A percentile compares a stretch with the other conserved stretches of the same genome.
Evolutionary conservation across 2,797 vertebrate genomes (phyloP).

Genomic region (Leptoclinus maculatus): DNA sequence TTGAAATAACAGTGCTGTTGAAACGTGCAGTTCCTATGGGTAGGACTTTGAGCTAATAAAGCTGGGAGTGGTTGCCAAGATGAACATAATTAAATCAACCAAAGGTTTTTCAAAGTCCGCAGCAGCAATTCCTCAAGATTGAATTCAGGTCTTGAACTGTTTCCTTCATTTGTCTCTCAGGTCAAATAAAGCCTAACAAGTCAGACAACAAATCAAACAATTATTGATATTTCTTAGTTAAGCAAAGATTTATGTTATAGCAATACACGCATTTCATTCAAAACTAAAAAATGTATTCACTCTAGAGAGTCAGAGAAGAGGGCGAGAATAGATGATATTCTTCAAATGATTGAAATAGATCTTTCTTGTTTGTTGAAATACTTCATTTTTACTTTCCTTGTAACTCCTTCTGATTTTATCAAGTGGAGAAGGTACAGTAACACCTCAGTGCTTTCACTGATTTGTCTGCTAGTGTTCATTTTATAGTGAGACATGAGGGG

Average conservation of each 20-base stretch:
- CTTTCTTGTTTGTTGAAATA: slow-evolving; percentile 1
- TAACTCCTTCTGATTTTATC: neutral
- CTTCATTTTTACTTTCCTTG: neutral
- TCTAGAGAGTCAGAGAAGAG: neutral
- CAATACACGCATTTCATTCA: neutral
- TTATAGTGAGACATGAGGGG: neutral
- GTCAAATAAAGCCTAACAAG: neutral
- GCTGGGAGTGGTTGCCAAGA: slow-evolving; percentile 38
- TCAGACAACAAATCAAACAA: neutral
- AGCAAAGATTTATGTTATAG: neutral
- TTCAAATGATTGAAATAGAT: neutral
- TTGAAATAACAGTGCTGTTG: slow-evolving; percentile 27
- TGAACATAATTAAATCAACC: slow-evolving; percentile 38
- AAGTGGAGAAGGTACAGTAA: neutral
- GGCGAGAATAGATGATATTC: neutral
- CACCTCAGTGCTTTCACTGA: neutral
- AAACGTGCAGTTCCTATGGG: slow-evolving; percentile 11
- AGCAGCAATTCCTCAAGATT: slow-evolving; percentile 2
- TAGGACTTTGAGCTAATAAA: slow-evolving; percentile 26
- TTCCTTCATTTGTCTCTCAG: neutral
- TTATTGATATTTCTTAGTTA: neutral
- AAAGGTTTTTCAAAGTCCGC: slow-evolving; percentile 27
- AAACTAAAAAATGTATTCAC: neutral
- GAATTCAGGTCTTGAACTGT: slow-evolving; percentile 19
- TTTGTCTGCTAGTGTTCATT: slow-evolving; percentile 6